Evolutionary conservation across 2,797 vertebrate genomes (phyloP), one percentile per base, ranked within the genome.

Genomic region (Poeciliopsis gracilis): DNA sequence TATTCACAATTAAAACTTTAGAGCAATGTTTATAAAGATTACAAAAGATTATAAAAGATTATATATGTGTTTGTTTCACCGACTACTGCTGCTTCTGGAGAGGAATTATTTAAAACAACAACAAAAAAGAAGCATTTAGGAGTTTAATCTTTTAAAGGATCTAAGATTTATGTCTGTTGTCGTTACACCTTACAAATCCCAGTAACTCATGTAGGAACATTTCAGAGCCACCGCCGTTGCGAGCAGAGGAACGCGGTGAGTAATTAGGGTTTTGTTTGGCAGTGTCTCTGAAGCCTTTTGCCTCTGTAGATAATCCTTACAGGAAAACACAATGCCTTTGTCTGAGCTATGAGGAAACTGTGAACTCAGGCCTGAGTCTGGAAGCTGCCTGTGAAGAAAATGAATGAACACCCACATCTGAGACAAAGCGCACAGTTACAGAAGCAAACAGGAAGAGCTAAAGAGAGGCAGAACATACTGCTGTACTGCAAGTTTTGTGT

Each of bases 251-350:
- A 79, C 79, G 55, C 77, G 63, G 69, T n/a, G 69, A 63, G 63
- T 91, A 90, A 92, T 93, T 91, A 89, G 88, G 85, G 78, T 89
- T 90, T 86, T 82, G 86, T 88, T 91, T 91, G 89, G 85, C 86
- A 77, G 80, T 33, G 88, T 91, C 79, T 87, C 81, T 82, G 75
- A 84, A 88, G 90, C 84, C 73, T 71, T 83, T 88, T 77, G 77
- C 87, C 84, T 82, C 73, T 85, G 82, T 80, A 90, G 90, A 88
- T 92, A 93, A 93, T 91, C 91, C 90, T 81, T 84, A 88, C 88
- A 91, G 82, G 84, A 85, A 45, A 73, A 77, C 87, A 87, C 91
- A 89, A 86, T 89, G 87, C 87, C 87, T 90, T 91, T 89, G 88
- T 89, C 83, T 89, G 90, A 91, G 90, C 89, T 75, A 75, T 77